Evolutionary conservation across 2,888 invertebrate genomes (phyloP).

Genomic region (Cheilosia soror): DNA sequence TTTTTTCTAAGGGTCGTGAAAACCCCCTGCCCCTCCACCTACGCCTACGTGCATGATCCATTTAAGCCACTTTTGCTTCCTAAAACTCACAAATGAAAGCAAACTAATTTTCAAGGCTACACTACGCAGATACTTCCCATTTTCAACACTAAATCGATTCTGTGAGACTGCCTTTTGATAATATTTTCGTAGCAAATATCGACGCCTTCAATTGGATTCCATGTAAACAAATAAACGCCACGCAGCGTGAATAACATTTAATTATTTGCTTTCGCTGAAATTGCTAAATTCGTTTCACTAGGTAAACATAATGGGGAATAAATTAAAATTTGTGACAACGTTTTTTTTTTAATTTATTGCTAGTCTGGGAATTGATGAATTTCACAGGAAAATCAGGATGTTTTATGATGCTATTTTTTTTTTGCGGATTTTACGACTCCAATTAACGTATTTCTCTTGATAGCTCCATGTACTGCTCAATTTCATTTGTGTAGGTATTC

Average conservation of each 20-base stretch:
- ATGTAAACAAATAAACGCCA: conserved; percentile 48
- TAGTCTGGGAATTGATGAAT: conserved; percentile 28
- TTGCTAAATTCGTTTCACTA: conserved; percentile 42
- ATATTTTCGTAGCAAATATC: conserved; percentile 12
- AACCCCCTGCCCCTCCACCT: too few species aligned
- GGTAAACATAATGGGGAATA: conserved; percentile 34
- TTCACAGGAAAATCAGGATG: conserved; percentile 13
- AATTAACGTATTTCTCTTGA: too few species aligned
- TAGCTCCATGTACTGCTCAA: too few species aligned
- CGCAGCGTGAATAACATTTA: conserved; percentile 46
- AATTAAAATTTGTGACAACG: conserved; percentile 32
- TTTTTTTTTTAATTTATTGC: conserved; percentile 19
- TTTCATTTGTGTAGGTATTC: too few species aligned
- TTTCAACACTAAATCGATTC: not conserved
- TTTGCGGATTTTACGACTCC: too few species aligned
- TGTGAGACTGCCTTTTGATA: conserved; percentile 12
- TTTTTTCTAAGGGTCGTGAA: too few species aligned
- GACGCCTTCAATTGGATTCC: conserved; percentile 9
- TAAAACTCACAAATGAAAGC: not conserved
- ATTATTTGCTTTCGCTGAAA: conserved; percentile 59
- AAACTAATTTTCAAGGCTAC: conserved; percentile 9
- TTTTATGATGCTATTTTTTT: not conserved
- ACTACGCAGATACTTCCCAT: not conserved
- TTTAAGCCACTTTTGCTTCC: too few species aligned
- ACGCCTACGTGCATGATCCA: too few species aligned